Base-by-base conservation (phyloP, 2,888 invertebrate species). In the Diplazon laetatorius region DNA sequence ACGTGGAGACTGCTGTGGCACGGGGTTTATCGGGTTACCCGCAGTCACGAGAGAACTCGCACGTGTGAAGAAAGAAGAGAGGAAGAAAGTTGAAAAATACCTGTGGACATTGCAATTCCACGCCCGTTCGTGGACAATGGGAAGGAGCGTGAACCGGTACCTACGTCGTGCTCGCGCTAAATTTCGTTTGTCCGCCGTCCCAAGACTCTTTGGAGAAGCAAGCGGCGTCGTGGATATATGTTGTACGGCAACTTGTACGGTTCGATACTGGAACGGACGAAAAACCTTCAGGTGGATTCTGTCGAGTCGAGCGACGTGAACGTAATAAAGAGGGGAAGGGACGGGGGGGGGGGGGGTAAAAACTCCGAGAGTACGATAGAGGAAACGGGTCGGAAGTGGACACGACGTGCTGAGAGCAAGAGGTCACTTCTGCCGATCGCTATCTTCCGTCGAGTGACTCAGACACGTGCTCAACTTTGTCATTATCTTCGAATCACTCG, bases 151-250 rank as follows among this genome's bases (percentile, higher is more conserved):
- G 42, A 44, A 63, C 70, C 18, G 70, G 74, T 73, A 69, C 76
- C 71, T 69, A n/a, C 63, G 71, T 76, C 69, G 81, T 73, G 68
- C 71, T 83, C 80, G 83, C 81, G 82, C 82, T 82, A 84, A 88
- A 88, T 88, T 86, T 85, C 81, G 86, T 88, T 86, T 83, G 78
- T 78, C 57, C 65, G 37, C 75, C 76, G 59, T 82, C 70, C 73
- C 71, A 75, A 70, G 79, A 60, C 71, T 75, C 78, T 72, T 75
- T 74, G 50, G 68, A 73, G 62, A 55, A 63, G 60, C 65, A 66
- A 75, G 59, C 65, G 74, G 70, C 18, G 55, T 78, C 65, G 48
- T 35, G 16, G 18, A 48, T 42, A 22, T n/a, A n/a, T n/a, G n/a
- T 2, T 10, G 18, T 12, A 16, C 25, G 22, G 14, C 25, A 14